Evolutionary conservation across 2,888 invertebrate species (phyloP).

Genomic region (Icerya purchasi): DNA sequence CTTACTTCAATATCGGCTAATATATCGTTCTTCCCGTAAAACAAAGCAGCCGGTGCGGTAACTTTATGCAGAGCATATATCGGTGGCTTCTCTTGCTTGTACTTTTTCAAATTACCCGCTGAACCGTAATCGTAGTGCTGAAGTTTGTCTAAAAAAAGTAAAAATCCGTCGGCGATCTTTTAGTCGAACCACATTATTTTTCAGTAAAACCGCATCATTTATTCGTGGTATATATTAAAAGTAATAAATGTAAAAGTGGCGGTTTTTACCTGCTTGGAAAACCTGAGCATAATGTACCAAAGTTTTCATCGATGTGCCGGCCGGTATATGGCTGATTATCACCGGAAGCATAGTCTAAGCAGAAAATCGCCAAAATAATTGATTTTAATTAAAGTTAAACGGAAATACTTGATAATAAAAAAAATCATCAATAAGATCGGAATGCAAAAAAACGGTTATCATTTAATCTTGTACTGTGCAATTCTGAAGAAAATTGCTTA

Average conservation of each 20-base stretch:
- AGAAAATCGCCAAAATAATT: no score
- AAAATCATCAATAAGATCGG: no score
- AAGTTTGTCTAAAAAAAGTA: constrained; percentile 33
- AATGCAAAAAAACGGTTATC: no score
- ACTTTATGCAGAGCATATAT: constrained; percentile 14
- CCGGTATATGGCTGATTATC: constrained; percentile 45
- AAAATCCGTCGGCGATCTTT: no score
- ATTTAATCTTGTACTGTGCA: no score
- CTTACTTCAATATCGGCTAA: constrained; percentile 7
- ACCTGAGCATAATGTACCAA: constrained; percentile 46
- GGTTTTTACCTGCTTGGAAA: constrained; percentile 25
- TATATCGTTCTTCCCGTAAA: constrained; percentile 11
- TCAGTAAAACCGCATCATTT: no score
- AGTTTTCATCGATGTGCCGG: constrained; percentile 51
- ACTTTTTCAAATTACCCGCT: constrained; percentile 12
- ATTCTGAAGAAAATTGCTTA: no score
- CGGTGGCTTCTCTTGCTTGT: constrained; percentile 14
- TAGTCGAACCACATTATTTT: no score
- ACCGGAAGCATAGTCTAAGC: constrained; percentile 40
- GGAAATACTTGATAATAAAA: no score
- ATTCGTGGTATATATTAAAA: no score
- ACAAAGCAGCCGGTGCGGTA: constrained; percentile 13
- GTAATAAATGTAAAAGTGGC: no score
- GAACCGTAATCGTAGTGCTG: constrained; percentile 33
- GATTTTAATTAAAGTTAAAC: no score